Percentiles rank a stretch among this genome's conserved stretches.
Conservation (phyloP, 2,888 invertebrate species). For the Chalcis sispes region DNA sequence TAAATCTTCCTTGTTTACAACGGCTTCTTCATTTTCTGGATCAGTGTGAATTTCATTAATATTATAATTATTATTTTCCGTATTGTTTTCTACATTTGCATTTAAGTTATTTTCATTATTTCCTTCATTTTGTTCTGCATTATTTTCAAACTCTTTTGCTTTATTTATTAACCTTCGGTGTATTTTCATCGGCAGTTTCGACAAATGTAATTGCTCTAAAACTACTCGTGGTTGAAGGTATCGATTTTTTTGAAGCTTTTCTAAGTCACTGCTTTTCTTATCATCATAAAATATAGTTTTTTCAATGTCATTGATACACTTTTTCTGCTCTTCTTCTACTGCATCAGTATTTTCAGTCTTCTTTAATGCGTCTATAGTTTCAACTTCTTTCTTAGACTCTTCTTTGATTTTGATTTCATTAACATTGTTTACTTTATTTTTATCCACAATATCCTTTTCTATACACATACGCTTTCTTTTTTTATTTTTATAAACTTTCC, state of each 20-base stretch:
- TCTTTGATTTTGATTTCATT: slow-evolving; percentile 31
- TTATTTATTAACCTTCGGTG: slow-evolving; percentile 50
- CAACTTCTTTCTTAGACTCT: slow-evolving; percentile 30
- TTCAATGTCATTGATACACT: slow-evolving; percentile 14
- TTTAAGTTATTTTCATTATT: slow-evolving; percentile 27
- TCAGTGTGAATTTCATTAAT: slow-evolving; percentile 48
- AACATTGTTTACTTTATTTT: slow-evolving; percentile 22
- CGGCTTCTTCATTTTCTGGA: slow-evolving; percentile 58
- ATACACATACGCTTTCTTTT: slow-evolving; percentile 38
- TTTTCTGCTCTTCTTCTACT: background rate
- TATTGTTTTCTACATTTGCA: slow-evolving; percentile 55
- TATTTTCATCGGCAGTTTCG: slow-evolving; percentile 64
- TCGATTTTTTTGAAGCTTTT: slow-evolving; percentile 67
- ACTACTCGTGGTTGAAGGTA: slow-evolving; percentile 72
- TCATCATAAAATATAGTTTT: background rate
- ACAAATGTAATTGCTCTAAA: slow-evolving; percentile 70
- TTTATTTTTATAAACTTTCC: slow-evolving; percentile 43
- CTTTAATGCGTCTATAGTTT: slow-evolving; percentile 43
- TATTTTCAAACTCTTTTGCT: slow-evolving; percentile 25
- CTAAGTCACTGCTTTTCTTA: slow-evolving; percentile 61
- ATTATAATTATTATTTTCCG: slow-evolving; percentile 26
- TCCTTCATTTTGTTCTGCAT: slow-evolving; percentile 49
- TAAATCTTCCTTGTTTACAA: slow-evolving; percentile 67
- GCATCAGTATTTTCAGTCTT: slow-evolving; percentile 33
- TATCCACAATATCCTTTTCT: background rate